These are phyloP conservation scores for Ambastaia sidthimunki DNA, from an alignment of 2,797 vertebrate species.

Conservation along the genomic window DNA sequence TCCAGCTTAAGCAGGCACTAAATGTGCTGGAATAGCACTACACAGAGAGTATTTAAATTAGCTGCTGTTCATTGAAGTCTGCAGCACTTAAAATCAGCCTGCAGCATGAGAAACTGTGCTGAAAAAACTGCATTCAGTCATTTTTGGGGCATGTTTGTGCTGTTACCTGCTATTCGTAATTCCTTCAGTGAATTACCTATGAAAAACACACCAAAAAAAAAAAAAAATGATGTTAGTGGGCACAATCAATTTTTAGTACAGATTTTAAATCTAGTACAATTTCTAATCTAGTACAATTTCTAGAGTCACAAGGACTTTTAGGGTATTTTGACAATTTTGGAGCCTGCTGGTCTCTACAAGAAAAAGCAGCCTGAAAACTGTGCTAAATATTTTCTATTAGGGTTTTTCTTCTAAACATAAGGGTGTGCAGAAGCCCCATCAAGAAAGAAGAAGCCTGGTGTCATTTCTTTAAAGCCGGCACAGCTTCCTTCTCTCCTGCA, in stretches of 20 bases:
- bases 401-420: not conserved
- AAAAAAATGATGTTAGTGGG: not conserved
- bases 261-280: too few species aligned
- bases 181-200: not conserved
- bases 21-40: not conserved
- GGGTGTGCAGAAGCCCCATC: conserved; percentile 1
- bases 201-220: not conserved
- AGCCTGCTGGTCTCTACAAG: not conserved
- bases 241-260: too few species aligned
- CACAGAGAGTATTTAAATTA: not conserved
- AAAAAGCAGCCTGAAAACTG: not conserved
- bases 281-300: too few species aligned
- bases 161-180: not conserved
- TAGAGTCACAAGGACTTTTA: too few species aligned
- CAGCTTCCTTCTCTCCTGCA: conserved; percentile 3
- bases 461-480: conserved; percentile 63
- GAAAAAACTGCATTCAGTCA: not conserved
- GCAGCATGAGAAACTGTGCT: too few species aligned
- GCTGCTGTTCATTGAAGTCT: not conserved
- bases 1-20: not conserved
- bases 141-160: not conserved
- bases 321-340: too few species aligned
- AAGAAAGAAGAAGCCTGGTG: conserved; percentile 64
- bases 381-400: not conserved
- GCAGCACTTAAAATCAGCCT: too few species aligned